Base-by-base conservation (phyloP, 1,140 invertebrate species). In the Babylonia areolata region DNA sequence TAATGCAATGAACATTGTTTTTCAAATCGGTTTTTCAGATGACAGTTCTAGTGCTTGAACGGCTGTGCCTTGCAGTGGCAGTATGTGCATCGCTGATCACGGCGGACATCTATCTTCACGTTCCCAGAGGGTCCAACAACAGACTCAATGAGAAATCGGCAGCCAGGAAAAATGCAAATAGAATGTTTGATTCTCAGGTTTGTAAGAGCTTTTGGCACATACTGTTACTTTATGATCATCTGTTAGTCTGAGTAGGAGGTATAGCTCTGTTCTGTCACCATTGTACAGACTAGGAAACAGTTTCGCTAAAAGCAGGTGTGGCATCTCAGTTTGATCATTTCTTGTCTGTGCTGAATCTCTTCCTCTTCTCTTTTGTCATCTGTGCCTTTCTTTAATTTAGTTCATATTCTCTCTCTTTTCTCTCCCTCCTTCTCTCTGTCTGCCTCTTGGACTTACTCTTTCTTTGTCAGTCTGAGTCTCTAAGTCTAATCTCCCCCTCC, bases 121-220 rank as follows among this genome's bases (percentile, higher is more conserved):
- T 89, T 69, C 93, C 93, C 12, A 85, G 93, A 84, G 93, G 94
- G 15, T 91, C 89, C 54, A 94, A 94, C 87, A 93, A 94, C 87
- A 88, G 94, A 82, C 86, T 94, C 20, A 93, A 94, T 88, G 94
- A 94, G 85, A 91, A 91, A 31, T 90, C 92, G 31, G 93, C 93
- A 20, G 89, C 87, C 15, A 91, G 94, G 46, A 89, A 86, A 35
- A 93, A 94, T 89, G 90, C 89, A 42, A 93, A 94, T 87, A 87
- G 93, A 85, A 64, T 94, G 39, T 94, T 94, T 91, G 92, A 94
- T 88, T 94, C 93, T 37, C 93, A 94, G 93, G 93, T 94, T 87
- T 58, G 51, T 64, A 42, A 51, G 46, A 51, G 17, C 46, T 12
- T 51, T 51, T 51, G 9, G 9, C 46, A 51, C 9, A 51, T 17